Evolutionary conservation across 2,113 vertebrate genomes (phyloP), one percentile per base, ranked within the genome.

Genomic region (Hypocryptadius cinnamomeus): DNA sequence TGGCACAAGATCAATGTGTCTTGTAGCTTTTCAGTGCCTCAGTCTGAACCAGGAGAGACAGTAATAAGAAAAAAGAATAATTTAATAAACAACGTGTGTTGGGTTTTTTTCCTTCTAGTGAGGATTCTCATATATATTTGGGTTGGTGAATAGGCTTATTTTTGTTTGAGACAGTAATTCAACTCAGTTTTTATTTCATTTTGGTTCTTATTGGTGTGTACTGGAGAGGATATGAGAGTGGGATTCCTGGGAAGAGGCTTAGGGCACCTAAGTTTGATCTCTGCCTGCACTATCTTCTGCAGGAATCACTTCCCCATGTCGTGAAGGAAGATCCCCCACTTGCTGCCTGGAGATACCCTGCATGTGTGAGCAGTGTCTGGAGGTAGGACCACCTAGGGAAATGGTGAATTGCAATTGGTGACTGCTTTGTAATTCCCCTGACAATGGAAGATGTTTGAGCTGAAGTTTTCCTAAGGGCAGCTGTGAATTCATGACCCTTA

Each of bases 31-130:
- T 87, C 74, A 91, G 17, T 70, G 79, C 54, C 51, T 89, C 86
- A 80, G 47, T 13, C 60, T 83, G 72, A 93, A 92, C 16, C 20
- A 90, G 60, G 68, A 79, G 53, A 87, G 71, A 93, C 76, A 86
- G 82, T 89, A 92, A 92, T 72, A 93, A 77, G 81, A 94, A 88
- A 90, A 56, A 94, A 96, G 72, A 91, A 83, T 92, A 87, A 91
- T 95, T 79, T 94, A 63, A 91, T 85, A 94, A 87, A 81, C 8
- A 5, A 7, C 44, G 19, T 24, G 28, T 20, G 37, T 27, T 44
- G 0, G 0, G 13, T 28, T 20, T 27, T 61, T 82, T 76, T 50
- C 18, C 21, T 88, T 70, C 44, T 37, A 61, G 64, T 56, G 37
- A 71, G 63, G 63, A 47, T 85, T 44, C 45, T 85, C 4, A 22